phyloP scores from a whole-genome alignment of 2,113 vertebrate species.

The Archocentrus centrarchus region DNA sequence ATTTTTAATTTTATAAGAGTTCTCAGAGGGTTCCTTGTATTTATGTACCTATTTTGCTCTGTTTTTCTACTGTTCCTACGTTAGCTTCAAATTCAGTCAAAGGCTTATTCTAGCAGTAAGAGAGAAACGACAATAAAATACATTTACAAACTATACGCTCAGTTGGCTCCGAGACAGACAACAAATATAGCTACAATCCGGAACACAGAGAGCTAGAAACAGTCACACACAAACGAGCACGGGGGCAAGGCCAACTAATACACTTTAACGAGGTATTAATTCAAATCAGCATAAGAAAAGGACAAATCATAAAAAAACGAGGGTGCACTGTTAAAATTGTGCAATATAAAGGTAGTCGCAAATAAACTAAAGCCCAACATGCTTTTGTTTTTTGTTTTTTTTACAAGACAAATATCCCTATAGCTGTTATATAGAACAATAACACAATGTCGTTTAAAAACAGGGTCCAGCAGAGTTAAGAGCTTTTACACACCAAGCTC shows the following conservation, averaged over 20 bases:
- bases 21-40: slow-evolving; percentile 55
- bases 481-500: slow-evolving; percentile 50
- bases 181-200: slow-evolving; percentile 85
- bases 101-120: slow-evolving; percentile 51
- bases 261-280: slow-evolving; percentile 83
- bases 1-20: slow-evolving; percentile 52
- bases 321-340: slow-evolving; percentile 86
- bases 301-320: slow-evolving; percentile 77
- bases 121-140: slow-evolving; percentile 64
- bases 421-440: slow-evolving; percentile 69
- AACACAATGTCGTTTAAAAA: slow-evolving; percentile 71
- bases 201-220: slow-evolving; percentile 85
- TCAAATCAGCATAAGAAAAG: slow-evolving; percentile 82
- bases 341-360: slow-evolving; percentile 94
- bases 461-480: slow-evolving; percentile 64
- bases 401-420: slow-evolving; percentile 72
- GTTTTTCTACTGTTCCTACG: slow-evolving; percentile 41
- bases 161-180: slow-evolving; percentile 86
- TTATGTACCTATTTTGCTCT: slow-evolving; percentile 50
- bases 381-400: slow-evolving; percentile 41
- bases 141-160: slow-evolving; percentile 66
- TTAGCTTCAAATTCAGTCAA: slow-evolving; percentile 67
- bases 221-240: slow-evolving; percentile 91
- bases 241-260: slow-evolving; percentile 86
- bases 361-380: slow-evolving; percentile 75